A percentile compares a stretch with the other conserved stretches of the same genome.
phyloP scores from a whole-genome alignment of 2,888 invertebrate species.

The Parnassius glacialis region DNA sequence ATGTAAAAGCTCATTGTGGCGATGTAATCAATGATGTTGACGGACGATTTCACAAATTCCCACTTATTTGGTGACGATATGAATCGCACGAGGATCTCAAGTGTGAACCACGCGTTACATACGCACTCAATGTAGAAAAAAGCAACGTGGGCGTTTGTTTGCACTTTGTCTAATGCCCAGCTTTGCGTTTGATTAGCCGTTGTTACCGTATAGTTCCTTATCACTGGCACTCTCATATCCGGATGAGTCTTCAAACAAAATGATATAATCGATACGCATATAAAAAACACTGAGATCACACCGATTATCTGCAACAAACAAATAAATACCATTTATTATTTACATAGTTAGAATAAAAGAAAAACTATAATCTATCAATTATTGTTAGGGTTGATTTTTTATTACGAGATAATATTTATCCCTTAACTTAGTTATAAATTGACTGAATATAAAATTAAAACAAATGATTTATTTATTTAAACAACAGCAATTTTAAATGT shows the following conservation, averaged over 20 bases:
- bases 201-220: conserved; percentile 89
- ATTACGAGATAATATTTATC: too few species aligned
- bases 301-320: conserved; percentile 93
- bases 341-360: too few species aligned
- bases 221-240: conserved; percentile 96
- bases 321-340: background rate
- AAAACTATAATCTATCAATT: too few species aligned
- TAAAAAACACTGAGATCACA: conserved; percentile 99
- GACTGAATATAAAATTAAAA: too few species aligned
- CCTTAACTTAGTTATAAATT: too few species aligned
- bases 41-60: conserved; percentile 96
- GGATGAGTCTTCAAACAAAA: conserved; percentile 99
- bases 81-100: conserved; percentile 96
- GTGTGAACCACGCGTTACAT: conserved; percentile 99
- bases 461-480: too few species aligned
- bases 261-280: conserved; percentile 98
- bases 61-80: conserved; percentile 96
- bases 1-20: conserved; percentile 99
- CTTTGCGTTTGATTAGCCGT: conserved; percentile 87
- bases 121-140: conserved; percentile 99
- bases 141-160: conserved; percentile 97
- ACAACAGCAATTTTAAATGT: too few species aligned
- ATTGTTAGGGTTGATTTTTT: too few species aligned
- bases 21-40: conserved; percentile 99
- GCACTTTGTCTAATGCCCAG: conserved; percentile 93